A percentile compares a stretch with the other conserved stretches of the same genome.
Evolutionary conservation across 1,140 invertebrate genomes (phyloP).

Genomic region (Drosophila equinoxialis): DNA sequence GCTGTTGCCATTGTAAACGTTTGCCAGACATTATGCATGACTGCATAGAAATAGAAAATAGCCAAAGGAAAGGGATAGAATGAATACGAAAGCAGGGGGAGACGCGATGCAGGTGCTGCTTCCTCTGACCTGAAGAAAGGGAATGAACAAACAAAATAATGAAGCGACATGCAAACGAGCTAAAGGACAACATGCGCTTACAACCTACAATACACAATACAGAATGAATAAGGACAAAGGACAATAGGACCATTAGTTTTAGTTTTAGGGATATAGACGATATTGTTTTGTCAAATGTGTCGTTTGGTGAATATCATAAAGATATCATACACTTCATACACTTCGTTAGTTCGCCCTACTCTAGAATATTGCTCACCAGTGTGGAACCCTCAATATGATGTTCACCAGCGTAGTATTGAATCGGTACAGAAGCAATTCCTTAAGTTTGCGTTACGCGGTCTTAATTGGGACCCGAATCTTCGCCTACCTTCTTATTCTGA

Average conservation of each 20-base stretch:
- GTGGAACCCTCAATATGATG: no score
- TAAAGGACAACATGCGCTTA: conserved; percentile 31
- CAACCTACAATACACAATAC: conserved; percentile 19
- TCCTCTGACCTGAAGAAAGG: background rate
- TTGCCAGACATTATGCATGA: conserved; percentile 76
- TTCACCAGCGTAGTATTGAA: no score
- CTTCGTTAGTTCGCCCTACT: no score
- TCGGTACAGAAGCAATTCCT: no score
- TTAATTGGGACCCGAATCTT: no score
- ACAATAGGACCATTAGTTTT: conserved; percentile 4
- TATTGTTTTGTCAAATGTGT: background rate
- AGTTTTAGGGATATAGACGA: background rate
- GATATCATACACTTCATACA: no score
- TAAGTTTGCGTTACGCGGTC: no score
- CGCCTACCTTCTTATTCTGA: no score
- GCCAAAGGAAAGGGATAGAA: conserved; percentile 12
- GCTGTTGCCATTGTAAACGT: conserved; percentile 76
- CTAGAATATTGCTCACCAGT: no score
- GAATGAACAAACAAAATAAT: conserved; percentile 63
- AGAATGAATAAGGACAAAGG: conserved; percentile 23
- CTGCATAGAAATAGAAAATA: conserved; percentile 68
- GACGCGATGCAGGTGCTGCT: background rate
- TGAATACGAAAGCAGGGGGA: background rate
- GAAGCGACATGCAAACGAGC: conserved; percentile 66
- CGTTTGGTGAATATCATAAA: background rate